phyloP scores from a whole-genome alignment of 2,113 vertebrate species.

The Suricata suricatta region DNA sequence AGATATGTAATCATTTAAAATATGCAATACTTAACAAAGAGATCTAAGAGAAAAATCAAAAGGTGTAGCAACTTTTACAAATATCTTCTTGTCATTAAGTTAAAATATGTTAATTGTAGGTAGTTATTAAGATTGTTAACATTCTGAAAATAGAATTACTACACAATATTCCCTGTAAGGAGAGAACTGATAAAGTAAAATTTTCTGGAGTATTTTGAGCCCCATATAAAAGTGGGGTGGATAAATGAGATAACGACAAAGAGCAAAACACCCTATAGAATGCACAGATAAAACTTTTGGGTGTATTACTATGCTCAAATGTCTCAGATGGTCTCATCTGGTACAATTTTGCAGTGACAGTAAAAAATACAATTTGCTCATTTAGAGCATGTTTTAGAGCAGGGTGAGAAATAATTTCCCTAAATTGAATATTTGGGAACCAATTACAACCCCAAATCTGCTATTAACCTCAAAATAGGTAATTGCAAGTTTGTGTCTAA shows the following conservation, averaged over 20 bases:
- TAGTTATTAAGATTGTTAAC: constrained; percentile 19
- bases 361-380: constrained; percentile 75
- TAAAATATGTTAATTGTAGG: background rate
- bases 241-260: background rate
- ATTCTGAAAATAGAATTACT: constrained; percentile 20
- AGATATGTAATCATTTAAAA: background rate
- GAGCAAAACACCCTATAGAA: background rate
- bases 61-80: background rate
- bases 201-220: constrained; percentile 26
- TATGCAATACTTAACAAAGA: background rate
- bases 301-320: background rate
- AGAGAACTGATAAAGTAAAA: background rate
- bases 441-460: constrained; percentile 73
- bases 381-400: constrained; percentile 74
- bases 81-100: background rate
- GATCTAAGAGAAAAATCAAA: background rate
- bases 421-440: constrained; percentile 80
- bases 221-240: background rate
- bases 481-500: constrained; percentile 76
- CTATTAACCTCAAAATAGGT: constrained; percentile 78
- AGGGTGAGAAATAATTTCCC: constrained; percentile 73
- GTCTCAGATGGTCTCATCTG: constrained; percentile 55
- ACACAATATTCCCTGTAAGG: background rate
- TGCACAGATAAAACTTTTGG: background rate
- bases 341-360: constrained; percentile 62